Evolutionary conservation across 2,113 vertebrate genomes (phyloP).

Genomic region (Pachycephala philippinensis): DNA sequence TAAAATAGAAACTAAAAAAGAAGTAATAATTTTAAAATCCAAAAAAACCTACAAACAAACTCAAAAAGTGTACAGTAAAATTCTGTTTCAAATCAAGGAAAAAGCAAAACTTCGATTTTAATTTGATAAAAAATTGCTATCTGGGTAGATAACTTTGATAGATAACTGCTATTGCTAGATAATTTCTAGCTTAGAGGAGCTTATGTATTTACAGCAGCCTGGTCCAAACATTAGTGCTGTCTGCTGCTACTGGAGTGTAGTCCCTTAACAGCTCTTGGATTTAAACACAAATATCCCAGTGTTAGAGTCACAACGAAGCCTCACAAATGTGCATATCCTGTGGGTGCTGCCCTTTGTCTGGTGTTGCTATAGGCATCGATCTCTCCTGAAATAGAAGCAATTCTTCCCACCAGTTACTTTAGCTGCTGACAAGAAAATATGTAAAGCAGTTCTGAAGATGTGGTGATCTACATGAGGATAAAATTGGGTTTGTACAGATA

Average conservation of each 20-base stretch:
- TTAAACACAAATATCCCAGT: neutral
- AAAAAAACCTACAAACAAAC: too few relatives aligned
- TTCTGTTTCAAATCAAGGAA: neutral
- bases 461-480: neutral
- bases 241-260: neutral
- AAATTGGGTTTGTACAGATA: neutral
- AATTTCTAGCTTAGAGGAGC: neutral
- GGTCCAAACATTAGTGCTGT: neutral
- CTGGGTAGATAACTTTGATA: neutral
- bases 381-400: neutral
- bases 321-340: slow-evolving; percentile 9
- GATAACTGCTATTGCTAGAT: neutral
- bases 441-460: neutral
- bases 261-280: neutral
- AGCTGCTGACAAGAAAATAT: neutral
- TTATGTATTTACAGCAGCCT: neutral
- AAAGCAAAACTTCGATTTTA: neutral
- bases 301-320: neutral
- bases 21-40: neutral
- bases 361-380: neutral
- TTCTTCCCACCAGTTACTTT: neutral
- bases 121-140: neutral
- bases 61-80: neutral
- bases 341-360: slow-evolving; percentile 13
- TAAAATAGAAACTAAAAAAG: neutral